Evolutionary conservation across 2,888 invertebrate genomes (phyloP).

Genomic region (Oxytorus armatus): DNA sequence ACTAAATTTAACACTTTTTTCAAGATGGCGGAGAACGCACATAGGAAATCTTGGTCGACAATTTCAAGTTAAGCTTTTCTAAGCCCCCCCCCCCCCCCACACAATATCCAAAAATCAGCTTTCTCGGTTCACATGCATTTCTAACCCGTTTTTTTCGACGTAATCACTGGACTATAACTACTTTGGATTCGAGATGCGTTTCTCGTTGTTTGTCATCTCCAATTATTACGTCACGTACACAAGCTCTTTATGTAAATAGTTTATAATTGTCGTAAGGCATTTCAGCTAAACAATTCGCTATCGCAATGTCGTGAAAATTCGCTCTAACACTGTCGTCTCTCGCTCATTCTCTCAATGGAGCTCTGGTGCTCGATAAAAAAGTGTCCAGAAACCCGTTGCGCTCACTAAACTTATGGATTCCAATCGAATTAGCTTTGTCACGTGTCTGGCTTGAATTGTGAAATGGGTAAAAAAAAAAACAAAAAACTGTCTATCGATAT

Average conservation of each 20-base stretch:
- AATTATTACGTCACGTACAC: slow-evolving; percentile 37
- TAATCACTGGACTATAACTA: too few species aligned
- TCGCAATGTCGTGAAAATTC: slow-evolving; percentile 51
- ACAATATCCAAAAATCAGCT: too few species aligned
- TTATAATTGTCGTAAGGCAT: slow-evolving; percentile 39
- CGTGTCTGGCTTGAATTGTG: not conserved
- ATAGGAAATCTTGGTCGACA: too few species aligned
- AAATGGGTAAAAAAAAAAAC: too few species aligned
- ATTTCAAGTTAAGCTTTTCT: too few species aligned
- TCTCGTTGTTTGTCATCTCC: slow-evolving; percentile 15
- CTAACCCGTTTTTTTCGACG: too few species aligned
- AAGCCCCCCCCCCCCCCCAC: too few species aligned
- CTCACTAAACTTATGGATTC: slow-evolving; percentile 56
- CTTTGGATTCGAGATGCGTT: slow-evolving; percentile 47
- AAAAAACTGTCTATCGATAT: too few species aligned
- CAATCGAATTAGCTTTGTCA: slow-evolving; percentile 46
- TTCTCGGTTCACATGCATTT: too few species aligned
- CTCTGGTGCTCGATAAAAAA: slow-evolving; percentile 16
- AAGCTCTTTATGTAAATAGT: not conserved
- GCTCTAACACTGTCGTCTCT: slow-evolving; percentile 40
- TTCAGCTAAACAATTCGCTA: slow-evolving; percentile 45
- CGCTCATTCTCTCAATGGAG: not conserved
- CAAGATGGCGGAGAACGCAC: too few species aligned
- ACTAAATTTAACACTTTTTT: too few species aligned
- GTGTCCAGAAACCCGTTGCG: slow-evolving; percentile 41